Evolutionary conservation across 2,888 invertebrate genomes (phyloP), one percentile per base, ranked within the genome.

Genomic region (Orthosia gothica): DNA sequence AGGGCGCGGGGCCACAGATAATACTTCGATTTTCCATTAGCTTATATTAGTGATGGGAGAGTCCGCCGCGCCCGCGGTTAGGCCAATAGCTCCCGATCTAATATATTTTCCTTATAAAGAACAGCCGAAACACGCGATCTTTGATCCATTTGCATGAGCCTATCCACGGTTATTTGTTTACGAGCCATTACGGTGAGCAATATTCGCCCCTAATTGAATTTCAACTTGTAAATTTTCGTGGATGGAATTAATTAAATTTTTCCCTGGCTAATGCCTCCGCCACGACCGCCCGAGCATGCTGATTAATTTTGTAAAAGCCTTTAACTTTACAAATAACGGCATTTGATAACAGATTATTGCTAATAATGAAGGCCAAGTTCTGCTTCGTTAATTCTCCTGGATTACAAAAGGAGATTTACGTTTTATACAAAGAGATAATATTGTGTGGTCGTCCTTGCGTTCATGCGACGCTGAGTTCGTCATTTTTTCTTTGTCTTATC

Each of bases 11-110:
- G 90, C 91, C 89, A 91, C 91, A 93, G 95, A 95, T 95, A 95
- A 95, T 94, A 92, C 95, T 96, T 96, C 96, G 96, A 95, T 96
- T 95, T 95, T 95, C 96, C 96, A 96, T 96, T 96, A 96, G 93
- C 91, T 95, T 95, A 91, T 95, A 95, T 95, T 94, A 95, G 93
- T 93, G 93, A 91, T 93, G 94, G 95, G 94, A 94, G 94, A 93
- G 94, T 93, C 92, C 88, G 87, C 91, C 94, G 92, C 94, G 87
- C 94, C 93, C 92, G 92, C 91, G 91, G 90, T 92, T 90, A 90
- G 89, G 90, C 91, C 91, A 89, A 91, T 92, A 88, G 93, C 93
- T 92, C 89, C 91, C 92, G 92, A 89, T 92, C 92, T 93, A 94
- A 95, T 95, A 95, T 94, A 95, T 95, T 95, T 95, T 93, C 94